A percentile compares a stretch with the other conserved stretches of the same genome.
phyloP scores from a whole-genome alignment of 1,140 invertebrate genomes.

The Venustaconcha ellipsiformis region DNA sequence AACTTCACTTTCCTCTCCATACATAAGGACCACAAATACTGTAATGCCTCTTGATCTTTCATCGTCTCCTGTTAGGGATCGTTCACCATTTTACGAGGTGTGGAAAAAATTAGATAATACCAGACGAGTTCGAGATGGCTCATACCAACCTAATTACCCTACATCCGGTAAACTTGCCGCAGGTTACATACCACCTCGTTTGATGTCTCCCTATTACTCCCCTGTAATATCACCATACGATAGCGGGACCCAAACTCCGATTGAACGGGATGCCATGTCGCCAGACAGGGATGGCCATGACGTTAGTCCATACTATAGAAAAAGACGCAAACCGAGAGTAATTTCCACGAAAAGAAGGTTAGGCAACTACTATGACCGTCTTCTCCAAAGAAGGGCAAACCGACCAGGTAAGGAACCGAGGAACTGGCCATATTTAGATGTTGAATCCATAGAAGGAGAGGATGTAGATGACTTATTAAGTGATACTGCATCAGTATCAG shows the following conservation, averaged over 20 bases:
- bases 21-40: conserved; percentile 5
- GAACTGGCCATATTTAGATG: conserved; percentile 33
- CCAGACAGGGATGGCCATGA: too few relatives aligned
- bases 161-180: neutral
- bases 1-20: conserved; percentile 15
- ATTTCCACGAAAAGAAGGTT: conserved; percentile 17
- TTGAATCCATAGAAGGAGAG: conserved; percentile 29
- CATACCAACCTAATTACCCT: conserved; percentile 26
- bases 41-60: conserved; percentile 13
- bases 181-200: too few relatives aligned
- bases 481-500: conserved; percentile 8
- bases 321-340: conserved; percentile 23
- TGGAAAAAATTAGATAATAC: conserved; percentile 15
- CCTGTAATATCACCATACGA: too few relatives aligned
- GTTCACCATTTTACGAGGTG: conserved; percentile 18
- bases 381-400: conserved; percentile 10
- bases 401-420: conserved; percentile 13
- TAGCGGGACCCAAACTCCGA: too few relatives aligned
- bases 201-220: too few relatives aligned
- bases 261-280: too few relatives aligned
- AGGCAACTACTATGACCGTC: conserved; percentile 27
- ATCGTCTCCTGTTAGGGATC: conserved; percentile 15
- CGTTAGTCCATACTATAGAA: conserved; percentile 1
- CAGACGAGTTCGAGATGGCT: neutral
- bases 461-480: conserved; percentile 17